Evolutionary conservation across 2,113 vertebrate species (phyloP), one percentile per base, ranked within the genome.

Genomic region (Clarias macrocephalus): DNA sequence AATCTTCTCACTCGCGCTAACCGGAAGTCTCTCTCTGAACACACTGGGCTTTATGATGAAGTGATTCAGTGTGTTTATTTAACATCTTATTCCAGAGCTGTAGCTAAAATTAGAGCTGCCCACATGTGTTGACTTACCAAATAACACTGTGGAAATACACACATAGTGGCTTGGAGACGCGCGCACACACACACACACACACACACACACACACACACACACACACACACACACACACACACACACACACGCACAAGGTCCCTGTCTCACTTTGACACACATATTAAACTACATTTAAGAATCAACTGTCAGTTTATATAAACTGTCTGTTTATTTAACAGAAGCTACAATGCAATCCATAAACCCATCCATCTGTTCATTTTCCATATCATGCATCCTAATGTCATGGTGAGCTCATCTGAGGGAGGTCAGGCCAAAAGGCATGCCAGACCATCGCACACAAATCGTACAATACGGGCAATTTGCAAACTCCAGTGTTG

Each of bases 81-180:
- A 85, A 65, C 23, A 48, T 75, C 68, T 62, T 57, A 66, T 33
- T 66, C 59, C 60, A 66, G 37, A 79, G 62, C 59, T 66, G 42
- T n/a, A 30, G 57, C 75, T 86, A 80, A 86, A 86, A 79, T 66
- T 85, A 56, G 75, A 66, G 66, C 13, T 12, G 28, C 28, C n/a
- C 80, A n/a, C 62, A 75, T n/a, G 37, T 85, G 84, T 79, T 85
- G 60, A 85, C 84, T 85, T 79, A 80, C 70, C 56, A 85, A 75
- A 79, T 56, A 62, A 66, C 84, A 65, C 84, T 66, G 60, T 85
- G 75, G 75, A 66, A 85, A 85, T 80, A 85, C 28, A 85, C n/a
- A 77, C 84, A 65, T 62, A 33, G 15, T 59, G 19, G 7, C 18
- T 59, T 7, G 60, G 7, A 18, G 7, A 30, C 33, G n/a, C 83